Evolutionary conservation across 2,113 vertebrate genomes (phyloP).

Genomic region (Brachyhypopomus gauderio): DNA sequence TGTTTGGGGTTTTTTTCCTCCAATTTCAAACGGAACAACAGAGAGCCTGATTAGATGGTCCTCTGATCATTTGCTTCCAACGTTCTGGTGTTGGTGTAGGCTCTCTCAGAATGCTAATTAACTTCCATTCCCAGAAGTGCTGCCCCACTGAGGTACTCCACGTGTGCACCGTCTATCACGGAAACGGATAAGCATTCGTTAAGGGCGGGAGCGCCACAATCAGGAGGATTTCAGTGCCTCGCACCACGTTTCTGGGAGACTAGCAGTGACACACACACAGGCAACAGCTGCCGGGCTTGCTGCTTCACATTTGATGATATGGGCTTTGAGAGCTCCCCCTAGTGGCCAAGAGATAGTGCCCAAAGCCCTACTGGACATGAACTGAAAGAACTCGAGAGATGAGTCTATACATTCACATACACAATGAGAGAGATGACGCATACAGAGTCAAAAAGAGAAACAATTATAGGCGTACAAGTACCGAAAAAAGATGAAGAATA

Average conservation of each 20-base stretch:
- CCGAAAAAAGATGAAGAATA: neutral
- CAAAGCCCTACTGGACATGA: slow-evolving; percentile 24
- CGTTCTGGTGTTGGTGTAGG: slow-evolving; percentile 40
- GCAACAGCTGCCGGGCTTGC: neutral
- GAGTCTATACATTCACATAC: slow-evolving; percentile 33
- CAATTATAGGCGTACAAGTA: neutral
- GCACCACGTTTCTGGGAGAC: neutral
- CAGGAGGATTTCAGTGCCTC: neutral
- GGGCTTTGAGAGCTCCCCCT: slow-evolving; percentile 36
- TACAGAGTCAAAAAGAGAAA: neutral
- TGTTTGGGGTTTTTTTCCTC: neutral
- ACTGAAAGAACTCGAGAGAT: slow-evolving; percentile 34
- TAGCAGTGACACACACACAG: neutral
- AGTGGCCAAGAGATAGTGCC: neutral
- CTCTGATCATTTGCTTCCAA: slow-evolving; percentile 45
- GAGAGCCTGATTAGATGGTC: slow-evolving; percentile 40
- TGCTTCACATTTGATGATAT: slow-evolving; percentile 52
- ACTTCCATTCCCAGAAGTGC: slow-evolving; percentile 7
- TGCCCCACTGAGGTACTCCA: slow-evolving; percentile 36
- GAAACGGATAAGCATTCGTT: slow-evolving; percentile 34
- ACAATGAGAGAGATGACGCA: neutral
- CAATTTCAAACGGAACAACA: slow-evolving; percentile 25
- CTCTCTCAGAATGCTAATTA: slow-evolving; percentile 53
- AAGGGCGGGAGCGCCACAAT: slow-evolving; percentile 14
- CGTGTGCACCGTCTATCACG: slow-evolving; percentile 12